phyloP scores from a whole-genome alignment of 2,113 vertebrate species.

The Sardina pilchardus region DNA sequence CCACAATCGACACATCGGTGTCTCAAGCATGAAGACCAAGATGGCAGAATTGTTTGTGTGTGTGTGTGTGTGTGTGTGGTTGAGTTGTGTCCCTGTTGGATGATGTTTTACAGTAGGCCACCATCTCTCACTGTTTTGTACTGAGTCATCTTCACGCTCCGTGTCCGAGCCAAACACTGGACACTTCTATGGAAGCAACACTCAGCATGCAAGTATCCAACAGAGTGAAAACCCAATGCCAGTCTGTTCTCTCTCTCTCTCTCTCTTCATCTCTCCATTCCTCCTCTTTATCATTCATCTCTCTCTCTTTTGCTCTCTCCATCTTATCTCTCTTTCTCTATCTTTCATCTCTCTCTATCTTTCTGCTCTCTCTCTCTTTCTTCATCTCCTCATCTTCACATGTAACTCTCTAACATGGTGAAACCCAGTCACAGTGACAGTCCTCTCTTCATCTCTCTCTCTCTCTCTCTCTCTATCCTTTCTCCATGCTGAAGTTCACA shows the following conservation, averaged over 20 bases:
- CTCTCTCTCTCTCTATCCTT: background rate
- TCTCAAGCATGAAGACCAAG: no score
- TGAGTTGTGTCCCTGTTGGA: background rate
- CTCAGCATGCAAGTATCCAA: background rate
- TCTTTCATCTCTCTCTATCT: background rate
- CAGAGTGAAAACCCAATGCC: background rate
- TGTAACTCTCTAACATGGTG: no score
- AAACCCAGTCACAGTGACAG: no score
- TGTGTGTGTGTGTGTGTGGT: no score
- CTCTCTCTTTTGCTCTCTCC: conserved; percentile 30
- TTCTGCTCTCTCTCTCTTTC: background rate
- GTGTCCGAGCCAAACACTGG: background rate
- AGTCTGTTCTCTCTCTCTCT: background rate
- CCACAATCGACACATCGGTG: no score
- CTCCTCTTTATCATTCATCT: background rate
- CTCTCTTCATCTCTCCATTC: conserved; percentile 23
- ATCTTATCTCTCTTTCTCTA: conserved; percentile 22
- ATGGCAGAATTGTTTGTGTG: no score
- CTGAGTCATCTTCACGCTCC: background rate
- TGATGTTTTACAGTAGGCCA: background rate
- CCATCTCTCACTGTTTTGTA: background rate
- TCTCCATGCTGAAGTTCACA: background rate
- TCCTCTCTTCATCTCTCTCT: background rate
- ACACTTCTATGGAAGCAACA: background rate
- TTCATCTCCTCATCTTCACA: background rate